These are phyloP conservation scores for Hypotaenidia philippensis DNA, from an alignment of 2,797 vertebrate genomes.

Conservation along the genomic window DNA sequence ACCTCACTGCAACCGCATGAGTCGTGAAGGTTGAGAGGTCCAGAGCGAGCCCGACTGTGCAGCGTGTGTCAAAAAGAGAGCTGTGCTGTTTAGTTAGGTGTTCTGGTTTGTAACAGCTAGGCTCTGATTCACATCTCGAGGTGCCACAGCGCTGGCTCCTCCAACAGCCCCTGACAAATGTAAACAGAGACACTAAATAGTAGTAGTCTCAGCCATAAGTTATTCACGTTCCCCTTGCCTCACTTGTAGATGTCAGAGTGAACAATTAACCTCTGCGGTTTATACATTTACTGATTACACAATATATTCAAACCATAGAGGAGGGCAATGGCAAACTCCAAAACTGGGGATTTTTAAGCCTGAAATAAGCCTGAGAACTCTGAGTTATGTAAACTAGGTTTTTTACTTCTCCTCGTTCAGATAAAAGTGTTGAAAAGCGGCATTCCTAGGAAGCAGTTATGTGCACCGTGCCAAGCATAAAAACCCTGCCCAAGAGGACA, in stretches of 20 bases:
- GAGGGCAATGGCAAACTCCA: not conserved
- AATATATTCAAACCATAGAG: not conserved
- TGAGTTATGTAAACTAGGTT: not conserved
- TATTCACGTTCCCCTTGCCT: not conserved
- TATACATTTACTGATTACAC: not conserved
- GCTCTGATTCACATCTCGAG: not conserved
- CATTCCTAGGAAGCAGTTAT: slow-evolving; percentile 26
- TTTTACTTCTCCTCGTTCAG: not conserved
- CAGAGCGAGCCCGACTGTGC: fast-evolving
- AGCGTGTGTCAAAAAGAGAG: fast-evolving
- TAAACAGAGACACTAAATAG: not conserved
- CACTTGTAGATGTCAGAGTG: not conserved
- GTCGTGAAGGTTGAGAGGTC: not conserved
- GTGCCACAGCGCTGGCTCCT: not conserved
- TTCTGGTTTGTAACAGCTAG: not conserved
- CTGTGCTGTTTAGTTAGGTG: fast-evolving
- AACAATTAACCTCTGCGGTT: not conserved
- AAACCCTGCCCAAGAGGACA: not conserved
- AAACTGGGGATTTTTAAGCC: not conserved
- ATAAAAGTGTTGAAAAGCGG: slow-evolving; percentile 11
- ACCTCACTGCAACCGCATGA: not conserved
- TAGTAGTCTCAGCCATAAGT: not conserved
- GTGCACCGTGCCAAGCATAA: not conserved
- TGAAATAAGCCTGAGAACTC: not conserved
- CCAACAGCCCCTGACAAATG: not conserved